Evolutionary conservation across 2,797 vertebrate genomes (phyloP).

Genomic region (Serranus cabrilla): DNA sequence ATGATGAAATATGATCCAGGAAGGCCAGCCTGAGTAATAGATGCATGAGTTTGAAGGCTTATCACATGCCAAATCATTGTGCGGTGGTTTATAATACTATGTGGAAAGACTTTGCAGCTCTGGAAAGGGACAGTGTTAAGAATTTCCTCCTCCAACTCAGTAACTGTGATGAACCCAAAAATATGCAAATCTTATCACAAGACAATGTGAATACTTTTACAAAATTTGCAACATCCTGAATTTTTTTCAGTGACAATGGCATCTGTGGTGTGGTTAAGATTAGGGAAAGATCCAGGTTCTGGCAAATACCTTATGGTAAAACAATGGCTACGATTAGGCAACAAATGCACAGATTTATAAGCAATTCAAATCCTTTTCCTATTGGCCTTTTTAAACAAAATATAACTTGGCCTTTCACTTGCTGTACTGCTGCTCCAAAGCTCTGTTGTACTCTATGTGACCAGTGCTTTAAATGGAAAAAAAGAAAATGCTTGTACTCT

Average conservation of each 20-base stretch:
- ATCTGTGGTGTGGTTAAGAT: too few species aligned
- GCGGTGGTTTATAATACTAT: not conserved
- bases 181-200: too few species aligned
- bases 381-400: not conserved
- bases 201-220: too few species aligned
- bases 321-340: too few species aligned
- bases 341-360: not conserved
- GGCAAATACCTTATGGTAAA: too few species aligned
- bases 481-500: too few species aligned
- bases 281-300: too few species aligned
- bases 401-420: not conserved
- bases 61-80: not conserved
- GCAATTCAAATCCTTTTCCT: not conserved
- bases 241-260: too few species aligned
- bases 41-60: slow-evolving; percentile 2
- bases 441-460: not conserved
- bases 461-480: too few species aligned
- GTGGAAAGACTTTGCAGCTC: not conserved
- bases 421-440: not conserved
- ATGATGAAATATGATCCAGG: slow-evolving; percentile 27
- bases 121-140: not conserved
- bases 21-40: not conserved
- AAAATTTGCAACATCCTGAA: too few species aligned
- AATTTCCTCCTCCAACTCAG: too few species aligned
- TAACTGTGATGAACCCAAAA: too few species aligned